These are phyloP conservation scores for Nesoenas mayeri DNA, from an alignment of 2,113 vertebrate genomes.

Conservation along the genomic window DNA sequence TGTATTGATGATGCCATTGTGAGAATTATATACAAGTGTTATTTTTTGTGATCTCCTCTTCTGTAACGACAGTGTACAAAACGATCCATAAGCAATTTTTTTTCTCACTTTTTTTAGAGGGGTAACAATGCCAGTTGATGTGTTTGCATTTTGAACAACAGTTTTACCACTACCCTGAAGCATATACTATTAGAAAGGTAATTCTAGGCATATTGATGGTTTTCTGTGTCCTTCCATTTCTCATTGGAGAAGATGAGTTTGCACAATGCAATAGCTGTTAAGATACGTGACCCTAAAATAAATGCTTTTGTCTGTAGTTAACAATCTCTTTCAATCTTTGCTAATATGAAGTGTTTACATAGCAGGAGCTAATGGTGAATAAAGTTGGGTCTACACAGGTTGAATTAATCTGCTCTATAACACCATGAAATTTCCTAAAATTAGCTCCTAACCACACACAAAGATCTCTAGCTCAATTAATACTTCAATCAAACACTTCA, in stretches of 20 bases:
- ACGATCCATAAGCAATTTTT: neutral
- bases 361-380: neutral
- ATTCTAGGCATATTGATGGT: neutral
- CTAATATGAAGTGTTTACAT: neutral
- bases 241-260: neutral
- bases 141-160: neutral
- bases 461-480: neutral
- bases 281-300: neutral
- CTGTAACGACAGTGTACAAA: neutral
- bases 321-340: neutral
- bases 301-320: neutral
- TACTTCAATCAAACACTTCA: neutral
- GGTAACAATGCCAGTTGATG: neutral
- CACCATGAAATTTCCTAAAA: neutral
- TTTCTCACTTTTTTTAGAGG: neutral
- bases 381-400: neutral
- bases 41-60: neutral
- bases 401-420: neutral
- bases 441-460: neutral
- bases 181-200: neutral
- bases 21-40: neutral
- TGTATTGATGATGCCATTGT: neutral
- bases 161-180: neutral
- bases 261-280: neutral
- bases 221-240: neutral